Evolutionary conservation across 2,888 invertebrate genomes (phyloP).

Genomic region (Philereme transversata): DNA sequence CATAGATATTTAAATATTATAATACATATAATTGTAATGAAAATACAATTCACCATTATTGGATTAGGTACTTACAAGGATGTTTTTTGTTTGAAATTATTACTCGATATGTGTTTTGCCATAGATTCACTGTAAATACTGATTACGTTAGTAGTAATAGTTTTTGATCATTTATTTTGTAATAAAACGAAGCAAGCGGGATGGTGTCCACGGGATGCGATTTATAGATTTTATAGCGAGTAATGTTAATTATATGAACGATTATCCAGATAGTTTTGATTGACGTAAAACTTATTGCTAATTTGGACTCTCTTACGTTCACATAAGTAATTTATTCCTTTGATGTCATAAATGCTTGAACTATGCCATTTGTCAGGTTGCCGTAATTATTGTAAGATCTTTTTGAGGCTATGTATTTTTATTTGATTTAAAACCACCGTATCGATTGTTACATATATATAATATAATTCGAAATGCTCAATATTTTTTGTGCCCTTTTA

Average conservation of each 20-base stretch:
- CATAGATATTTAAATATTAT: no score
- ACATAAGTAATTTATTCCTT: conserved; percentile 1
- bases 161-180: conserved; percentile 4
- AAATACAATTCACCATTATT: no score
- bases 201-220: neutral
- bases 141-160: neutral
- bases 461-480: conserved; percentile 42
- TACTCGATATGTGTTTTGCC: conserved; percentile 4
- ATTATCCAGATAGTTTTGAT: neutral
- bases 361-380: conserved; percentile 8
- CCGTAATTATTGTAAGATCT: conserved; percentile 22
- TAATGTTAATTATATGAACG: neutral
- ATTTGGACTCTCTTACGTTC: neutral
- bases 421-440: conserved; percentile 45
- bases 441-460: conserved; percentile 33
- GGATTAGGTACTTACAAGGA: no score
- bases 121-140: conserved; percentile 1
- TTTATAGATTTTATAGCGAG: neutral
- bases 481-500: conserved; percentile 21
- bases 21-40: no score
- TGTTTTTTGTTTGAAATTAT: no score
- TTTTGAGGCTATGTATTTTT: conserved; percentile 53
- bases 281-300: no score
- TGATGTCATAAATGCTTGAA: neutral
- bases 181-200: neutral